phyloP scores from a whole-genome alignment of 2,113 vertebrate genomes.

The Panthera uncia region DNA sequence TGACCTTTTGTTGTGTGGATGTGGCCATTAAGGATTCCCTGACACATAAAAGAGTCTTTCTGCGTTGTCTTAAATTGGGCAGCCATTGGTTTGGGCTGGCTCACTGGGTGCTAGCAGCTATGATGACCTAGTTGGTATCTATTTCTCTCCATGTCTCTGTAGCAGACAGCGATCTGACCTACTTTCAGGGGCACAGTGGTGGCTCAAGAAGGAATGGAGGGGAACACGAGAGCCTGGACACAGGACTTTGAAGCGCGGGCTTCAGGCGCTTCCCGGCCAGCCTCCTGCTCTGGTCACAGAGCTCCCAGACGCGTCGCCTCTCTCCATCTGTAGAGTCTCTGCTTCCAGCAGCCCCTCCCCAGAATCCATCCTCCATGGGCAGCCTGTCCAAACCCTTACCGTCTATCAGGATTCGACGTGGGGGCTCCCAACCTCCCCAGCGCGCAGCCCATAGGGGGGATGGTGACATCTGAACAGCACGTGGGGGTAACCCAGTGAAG shows the following conservation, averaged over 20 bases:
- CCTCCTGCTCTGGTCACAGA: not conserved
- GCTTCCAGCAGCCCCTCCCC: not conserved
- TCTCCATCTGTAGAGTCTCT: not conserved
- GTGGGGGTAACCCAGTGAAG: not conserved
- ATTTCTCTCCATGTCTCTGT: slow-evolving; percentile 15
- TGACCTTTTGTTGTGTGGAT: slow-evolving; percentile 3
- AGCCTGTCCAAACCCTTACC: not conserved
- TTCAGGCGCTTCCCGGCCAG: not conserved
- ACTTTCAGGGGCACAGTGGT: slow-evolving; percentile 57
- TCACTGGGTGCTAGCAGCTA: not conserved
- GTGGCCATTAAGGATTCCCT: slow-evolving; percentile 17
- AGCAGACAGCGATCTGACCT: slow-evolving; percentile 71
- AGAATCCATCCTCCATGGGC: not conserved
- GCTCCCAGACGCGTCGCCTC: not conserved
- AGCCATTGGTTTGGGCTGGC: not conserved
- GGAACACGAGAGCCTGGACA: not conserved
- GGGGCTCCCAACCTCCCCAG: no score
- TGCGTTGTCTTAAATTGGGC: slow-evolving; percentile 10
- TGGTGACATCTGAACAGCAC: rapidly evolving
- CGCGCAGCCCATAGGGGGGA: not conserved
- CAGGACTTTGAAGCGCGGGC: not conserved
- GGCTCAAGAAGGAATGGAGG: slow-evolving; percentile 30
- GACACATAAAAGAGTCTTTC: slow-evolving; percentile 59
- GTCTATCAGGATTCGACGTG: not conserved
- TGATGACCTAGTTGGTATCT: slow-evolving; percentile 66